These are phyloP conservation scores for Lepeophtheirus nordmannii DNA, from an alignment of 2,888 invertebrate genomes.

Conservation along the genomic window DNA sequence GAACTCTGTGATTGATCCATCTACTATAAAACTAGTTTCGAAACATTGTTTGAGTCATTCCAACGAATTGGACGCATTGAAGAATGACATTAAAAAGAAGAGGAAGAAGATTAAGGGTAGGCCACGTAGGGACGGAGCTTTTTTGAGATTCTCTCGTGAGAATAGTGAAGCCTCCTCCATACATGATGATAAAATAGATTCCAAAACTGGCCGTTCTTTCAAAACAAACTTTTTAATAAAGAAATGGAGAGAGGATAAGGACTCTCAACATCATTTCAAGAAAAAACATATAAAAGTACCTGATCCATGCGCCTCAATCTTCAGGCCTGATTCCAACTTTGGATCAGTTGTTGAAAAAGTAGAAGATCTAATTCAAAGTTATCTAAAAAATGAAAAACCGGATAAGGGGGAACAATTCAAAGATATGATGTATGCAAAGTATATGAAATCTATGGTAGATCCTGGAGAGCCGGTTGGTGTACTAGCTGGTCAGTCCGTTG, in stretches of 20 bases:
- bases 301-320: constrained; percentile 54
- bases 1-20: constrained; percentile 45
- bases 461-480: constrained; percentile 95
- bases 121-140: constrained; percentile 25
- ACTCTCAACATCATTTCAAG: constrained; percentile 16
- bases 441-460: constrained; percentile 55
- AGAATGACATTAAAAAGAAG: constrained; percentile 39
- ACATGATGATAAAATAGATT: background rate
- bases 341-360: constrained; percentile 71
- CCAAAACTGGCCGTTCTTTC: constrained; percentile 24
- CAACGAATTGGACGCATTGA: constrained; percentile 41
- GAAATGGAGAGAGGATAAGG: constrained; percentile 24
- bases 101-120: constrained; percentile 16
- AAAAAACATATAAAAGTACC: constrained; percentile 41
- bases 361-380: constrained; percentile 43
- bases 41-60: constrained; percentile 42
- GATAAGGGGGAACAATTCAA: constrained; percentile 39
- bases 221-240: constrained; percentile 14
- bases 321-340: constrained; percentile 56
- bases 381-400: constrained; percentile 3
- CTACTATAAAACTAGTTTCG: constrained; percentile 42
- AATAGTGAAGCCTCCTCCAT: background rate
- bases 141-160: constrained; percentile 27
- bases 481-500: constrained; percentile 87
- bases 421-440: constrained; percentile 58